These are phyloP conservation scores for Orthosia incerta DNA, from an alignment of 2,888 invertebrate genomes.

Conservation along the genomic window DNA sequence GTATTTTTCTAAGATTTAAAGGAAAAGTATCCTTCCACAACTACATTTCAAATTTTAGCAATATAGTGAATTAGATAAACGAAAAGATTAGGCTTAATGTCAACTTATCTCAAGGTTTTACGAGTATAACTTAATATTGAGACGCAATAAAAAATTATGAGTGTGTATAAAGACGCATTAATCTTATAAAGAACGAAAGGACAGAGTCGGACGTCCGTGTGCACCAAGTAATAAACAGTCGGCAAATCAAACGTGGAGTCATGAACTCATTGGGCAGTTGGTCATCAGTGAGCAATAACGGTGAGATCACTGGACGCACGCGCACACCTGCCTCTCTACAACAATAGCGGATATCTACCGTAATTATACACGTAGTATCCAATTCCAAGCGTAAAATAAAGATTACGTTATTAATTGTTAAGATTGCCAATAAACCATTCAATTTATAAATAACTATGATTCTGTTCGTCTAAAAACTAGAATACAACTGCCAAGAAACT, in stretches of 20 bases:
- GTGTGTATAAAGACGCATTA: slow-evolving; percentile 42
- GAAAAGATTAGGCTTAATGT: slow-evolving; percentile 15
- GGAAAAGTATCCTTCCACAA: neutral
- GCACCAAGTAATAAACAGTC: slow-evolving; percentile 62
- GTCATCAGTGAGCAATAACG: slow-evolving; percentile 87
- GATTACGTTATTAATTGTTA: slow-evolving; percentile 67
- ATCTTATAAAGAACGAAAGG: slow-evolving; percentile 45
- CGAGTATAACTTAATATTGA: slow-evolving; percentile 32
- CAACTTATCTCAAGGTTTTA: slow-evolving; percentile 42
- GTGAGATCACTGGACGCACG: slow-evolving; percentile 85
- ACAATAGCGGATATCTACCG: slow-evolving; percentile 76
- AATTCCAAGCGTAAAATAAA: slow-evolving; percentile 67
- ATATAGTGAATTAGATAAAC: neutral
- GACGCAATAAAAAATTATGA: slow-evolving; percentile 39
- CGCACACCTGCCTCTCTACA: slow-evolving; percentile 74
- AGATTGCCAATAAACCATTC: slow-evolving; percentile 52
- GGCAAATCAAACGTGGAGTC: slow-evolving; percentile 72
- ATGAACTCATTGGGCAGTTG: slow-evolving; percentile 83
- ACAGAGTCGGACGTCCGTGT: slow-evolving; percentile 51
- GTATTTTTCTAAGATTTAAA: neutral
- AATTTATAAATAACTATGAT: slow-evolving; percentile 44
- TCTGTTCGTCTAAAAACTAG: slow-evolving; percentile 24
- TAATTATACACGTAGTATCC: slow-evolving; percentile 69
- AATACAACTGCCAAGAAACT: slow-evolving; percentile 5
- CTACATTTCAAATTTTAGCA: neutral